phyloP scores from a whole-genome alignment of 2,797 vertebrate species.

The Pangasius larnaudii region DNA sequence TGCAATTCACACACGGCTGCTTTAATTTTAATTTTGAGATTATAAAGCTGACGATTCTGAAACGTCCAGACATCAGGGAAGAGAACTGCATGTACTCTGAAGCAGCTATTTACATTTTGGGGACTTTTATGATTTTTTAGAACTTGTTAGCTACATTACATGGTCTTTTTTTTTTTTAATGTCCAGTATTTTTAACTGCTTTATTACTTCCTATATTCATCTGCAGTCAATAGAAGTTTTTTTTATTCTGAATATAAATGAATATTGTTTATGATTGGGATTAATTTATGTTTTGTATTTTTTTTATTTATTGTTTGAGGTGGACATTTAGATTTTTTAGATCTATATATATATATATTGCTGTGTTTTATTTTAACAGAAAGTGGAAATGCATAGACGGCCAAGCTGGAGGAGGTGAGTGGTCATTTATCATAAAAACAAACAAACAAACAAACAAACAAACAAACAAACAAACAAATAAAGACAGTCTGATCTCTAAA shows the following conservation, averaged over 20 bases:
- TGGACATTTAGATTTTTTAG: background rate
- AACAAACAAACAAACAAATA: background rate
- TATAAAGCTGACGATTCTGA: background rate
- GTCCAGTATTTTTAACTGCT: background rate
- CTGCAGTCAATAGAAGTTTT: background rate
- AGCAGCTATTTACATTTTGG: background rate
- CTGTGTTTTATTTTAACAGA: slow-evolving; percentile 41
- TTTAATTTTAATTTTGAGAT: background rate
- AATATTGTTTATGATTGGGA: background rate
- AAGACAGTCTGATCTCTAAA: background rate
- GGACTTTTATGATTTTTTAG: background rate
- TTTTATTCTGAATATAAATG: background rate
- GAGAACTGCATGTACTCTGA: no score
- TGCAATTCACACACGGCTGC: background rate
- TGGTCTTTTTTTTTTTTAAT: background rate
- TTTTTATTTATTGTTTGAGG: background rate
- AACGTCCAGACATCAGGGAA: background rate
- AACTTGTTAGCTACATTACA: background rate
- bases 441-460: no score
- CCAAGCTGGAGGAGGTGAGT: slow-evolving; percentile 43
- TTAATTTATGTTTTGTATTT: background rate
- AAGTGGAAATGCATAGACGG: slow-evolving; percentile 50
- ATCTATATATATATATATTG: background rate
- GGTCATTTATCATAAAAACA: background rate
- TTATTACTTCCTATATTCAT: background rate